phyloP scores from a whole-genome alignment of 2,888 invertebrate genomes.

The Ochlodes sylvanus region DNA sequence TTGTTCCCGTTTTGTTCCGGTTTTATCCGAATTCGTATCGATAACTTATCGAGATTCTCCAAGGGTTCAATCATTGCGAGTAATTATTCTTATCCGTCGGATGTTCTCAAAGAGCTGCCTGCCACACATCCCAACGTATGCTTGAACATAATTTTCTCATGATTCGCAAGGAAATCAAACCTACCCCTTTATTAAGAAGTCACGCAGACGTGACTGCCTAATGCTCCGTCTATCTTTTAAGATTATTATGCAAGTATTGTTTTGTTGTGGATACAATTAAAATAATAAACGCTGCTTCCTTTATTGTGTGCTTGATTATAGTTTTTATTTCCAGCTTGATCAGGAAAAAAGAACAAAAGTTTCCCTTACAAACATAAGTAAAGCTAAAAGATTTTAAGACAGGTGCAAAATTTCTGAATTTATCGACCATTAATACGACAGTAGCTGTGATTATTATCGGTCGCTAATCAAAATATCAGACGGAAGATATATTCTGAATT shows the following conservation, averaged over 20 bases:
- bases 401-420: constrained; percentile 1
- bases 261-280: constrained; percentile 36
- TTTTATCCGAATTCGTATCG: neutral
- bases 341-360: neutral
- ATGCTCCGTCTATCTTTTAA: constrained; percentile 60
- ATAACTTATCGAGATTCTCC: constrained; percentile 22
- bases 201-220: constrained; percentile 75
- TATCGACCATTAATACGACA: neutral
- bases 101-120: constrained; percentile 75
- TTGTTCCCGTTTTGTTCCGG: neutral
- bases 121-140: constrained; percentile 61
- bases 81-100: constrained; percentile 85
- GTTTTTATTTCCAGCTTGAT: constrained; percentile 17
- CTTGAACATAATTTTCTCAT: constrained; percentile 80
- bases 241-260: constrained; percentile 42
- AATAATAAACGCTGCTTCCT: constrained; percentile 38
- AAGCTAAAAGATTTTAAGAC: neutral
- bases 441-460: neutral
- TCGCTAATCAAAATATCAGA: neutral
- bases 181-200: constrained; percentile 79
- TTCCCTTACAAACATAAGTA: neutral
- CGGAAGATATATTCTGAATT: too few relatives aligned
- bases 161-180: constrained; percentile 81
- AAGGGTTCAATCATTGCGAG: constrained; percentile 80
- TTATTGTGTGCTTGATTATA: constrained; percentile 29